A percentile compares a stretch with the other conserved stretches of the same genome.
Conservation (phyloP, 2,113 vertebrate species). For the Raja brachyura region DNA sequence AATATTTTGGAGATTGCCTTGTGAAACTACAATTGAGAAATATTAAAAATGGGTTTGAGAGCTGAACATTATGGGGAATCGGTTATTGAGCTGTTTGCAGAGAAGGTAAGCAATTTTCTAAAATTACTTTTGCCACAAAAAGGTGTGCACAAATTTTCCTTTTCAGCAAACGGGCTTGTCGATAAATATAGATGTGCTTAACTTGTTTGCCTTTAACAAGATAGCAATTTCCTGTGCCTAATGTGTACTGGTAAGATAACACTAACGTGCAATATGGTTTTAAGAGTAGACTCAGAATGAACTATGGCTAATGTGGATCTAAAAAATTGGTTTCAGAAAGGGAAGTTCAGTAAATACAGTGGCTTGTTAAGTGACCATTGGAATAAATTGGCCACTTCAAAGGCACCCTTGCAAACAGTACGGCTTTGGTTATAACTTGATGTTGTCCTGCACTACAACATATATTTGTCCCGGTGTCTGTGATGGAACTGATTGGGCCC, state of each 20-base stretch:
- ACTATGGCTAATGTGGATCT: background rate
- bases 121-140: no score
- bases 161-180: background rate
- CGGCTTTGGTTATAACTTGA: background rate
- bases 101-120: background rate
- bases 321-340: background rate
- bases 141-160: no score
- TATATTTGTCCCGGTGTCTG: background rate
- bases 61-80: background rate
- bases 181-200: background rate
- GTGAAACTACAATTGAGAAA: background rate
- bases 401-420: no score
- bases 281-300: background rate
- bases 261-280: background rate
- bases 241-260: background rate
- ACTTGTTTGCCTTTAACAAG: background rate
- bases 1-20: background rate
- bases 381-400: no score
- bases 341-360: background rate
- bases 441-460: background rate
- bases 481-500: background rate
- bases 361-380: background rate
- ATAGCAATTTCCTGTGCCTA: constrained; percentile 9
- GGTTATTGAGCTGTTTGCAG: background rate
- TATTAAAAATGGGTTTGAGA: background rate